Conservation (phyloP, 2,113 vertebrate species). For the Ictalurus furcatus region DNA sequence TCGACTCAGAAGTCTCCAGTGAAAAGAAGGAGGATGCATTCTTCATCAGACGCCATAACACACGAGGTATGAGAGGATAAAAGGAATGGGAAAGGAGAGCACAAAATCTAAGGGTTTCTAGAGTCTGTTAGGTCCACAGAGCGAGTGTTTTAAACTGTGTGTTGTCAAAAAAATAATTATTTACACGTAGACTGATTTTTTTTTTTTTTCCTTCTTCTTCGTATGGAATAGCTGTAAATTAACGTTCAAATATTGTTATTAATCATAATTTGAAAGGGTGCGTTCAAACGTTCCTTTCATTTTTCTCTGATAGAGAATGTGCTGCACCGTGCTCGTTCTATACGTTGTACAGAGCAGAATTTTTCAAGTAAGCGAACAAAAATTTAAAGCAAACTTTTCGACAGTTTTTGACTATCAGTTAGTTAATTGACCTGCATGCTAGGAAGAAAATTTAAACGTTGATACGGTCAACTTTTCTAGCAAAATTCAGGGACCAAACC, state of each 20-base stretch:
- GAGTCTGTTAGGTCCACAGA: neutral
- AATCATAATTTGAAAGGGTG: neutral
- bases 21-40: conserved; percentile 90
- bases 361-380: neutral
- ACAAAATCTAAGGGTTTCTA: neutral
- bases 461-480: neutral
- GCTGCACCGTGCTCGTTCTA: neutral
- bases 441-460: neutral
- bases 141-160: neutral
- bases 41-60: conserved; percentile 91
- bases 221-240: neutral
- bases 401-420: neutral
- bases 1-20: conserved; percentile 91
- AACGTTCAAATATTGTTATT: neutral
- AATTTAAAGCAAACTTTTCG: neutral
- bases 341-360: neutral
- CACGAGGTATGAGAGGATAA: conserved; percentile 82
- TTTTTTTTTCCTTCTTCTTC: neutral
- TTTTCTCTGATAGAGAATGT: neutral
- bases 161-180: neutral
- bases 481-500: neutral
- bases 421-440: neutral
- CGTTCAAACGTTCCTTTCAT: no score
- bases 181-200: neutral
- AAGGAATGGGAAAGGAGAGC: neutral